These are phyloP conservation scores for Gallinago nigripennis DNA, from an alignment of 2,797 vertebrate species.

Conservation along the genomic window DNA sequence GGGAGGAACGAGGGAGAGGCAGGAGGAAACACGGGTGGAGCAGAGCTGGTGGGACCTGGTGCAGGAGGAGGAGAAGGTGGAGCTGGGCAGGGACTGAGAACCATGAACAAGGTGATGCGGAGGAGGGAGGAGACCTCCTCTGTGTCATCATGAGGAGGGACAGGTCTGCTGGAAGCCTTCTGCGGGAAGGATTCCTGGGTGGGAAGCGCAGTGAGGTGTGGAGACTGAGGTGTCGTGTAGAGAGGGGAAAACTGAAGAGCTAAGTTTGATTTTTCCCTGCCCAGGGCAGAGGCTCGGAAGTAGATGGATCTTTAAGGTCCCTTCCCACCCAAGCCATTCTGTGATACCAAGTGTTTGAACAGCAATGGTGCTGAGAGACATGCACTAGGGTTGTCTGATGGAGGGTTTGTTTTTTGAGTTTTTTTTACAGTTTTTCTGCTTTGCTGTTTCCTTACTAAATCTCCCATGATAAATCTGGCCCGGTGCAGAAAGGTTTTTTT, in stretches of 20 bases:
- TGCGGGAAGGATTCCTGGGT: background rate
- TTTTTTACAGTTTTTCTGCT: background rate
- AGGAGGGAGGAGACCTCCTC: background rate
- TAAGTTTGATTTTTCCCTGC: background rate
- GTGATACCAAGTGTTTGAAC: background rate
- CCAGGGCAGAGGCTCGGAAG: background rate
- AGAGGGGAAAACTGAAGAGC: background rate
- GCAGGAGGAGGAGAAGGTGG: conserved; percentile 17
- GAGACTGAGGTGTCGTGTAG: background rate
- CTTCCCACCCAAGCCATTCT: background rate
- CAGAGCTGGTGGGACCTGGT: background rate
- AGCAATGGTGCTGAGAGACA: background rate
- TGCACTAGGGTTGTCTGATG: fast-evolving
- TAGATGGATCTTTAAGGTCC: background rate
- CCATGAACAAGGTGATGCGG: background rate
- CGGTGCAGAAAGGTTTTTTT: background rate
- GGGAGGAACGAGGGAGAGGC: background rate
- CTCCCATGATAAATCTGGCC: background rate
- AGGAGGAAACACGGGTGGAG: background rate
- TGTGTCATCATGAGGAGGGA: background rate
- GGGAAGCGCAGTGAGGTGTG: background rate
- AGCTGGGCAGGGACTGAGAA: background rate
- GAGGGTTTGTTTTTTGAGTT: background rate
- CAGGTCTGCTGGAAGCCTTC: background rate
- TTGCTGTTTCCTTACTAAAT: background rate